Conservation (phyloP, 2,888 invertebrate species). For the Andrena trimmerana region DNA sequence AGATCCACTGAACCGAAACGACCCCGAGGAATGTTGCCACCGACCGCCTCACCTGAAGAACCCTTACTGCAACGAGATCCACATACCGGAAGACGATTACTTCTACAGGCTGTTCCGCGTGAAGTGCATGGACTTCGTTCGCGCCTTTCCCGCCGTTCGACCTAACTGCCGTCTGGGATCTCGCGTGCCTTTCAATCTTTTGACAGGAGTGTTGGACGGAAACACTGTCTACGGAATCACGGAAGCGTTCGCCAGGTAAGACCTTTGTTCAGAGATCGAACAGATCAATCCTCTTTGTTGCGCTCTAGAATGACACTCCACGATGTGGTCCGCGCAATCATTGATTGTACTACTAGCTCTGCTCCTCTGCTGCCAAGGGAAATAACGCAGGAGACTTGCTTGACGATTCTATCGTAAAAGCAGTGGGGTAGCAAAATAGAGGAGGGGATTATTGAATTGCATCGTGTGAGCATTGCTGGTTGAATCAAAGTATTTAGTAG, state of each 20-base stretch:
- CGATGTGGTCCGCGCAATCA: not conserved
- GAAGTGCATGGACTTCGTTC: conserved; percentile 95
- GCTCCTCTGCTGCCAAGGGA: not conserved
- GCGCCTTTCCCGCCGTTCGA: conserved; percentile 94
- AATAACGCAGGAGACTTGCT: not conserved
- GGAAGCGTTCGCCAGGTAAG: conserved; percentile 91
- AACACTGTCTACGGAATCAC: conserved; percentile 96
- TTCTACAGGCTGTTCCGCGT: conserved; percentile 95
- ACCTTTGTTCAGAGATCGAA: not conserved
- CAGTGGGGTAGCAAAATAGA: not conserved
- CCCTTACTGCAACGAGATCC: conserved; percentile 96
- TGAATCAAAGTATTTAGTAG: too few species aligned
- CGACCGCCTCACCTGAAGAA: conserved; percentile 93
- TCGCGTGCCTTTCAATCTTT: conserved; percentile 93
- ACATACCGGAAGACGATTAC: conserved; percentile 95
- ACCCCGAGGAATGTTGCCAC: conserved; percentile 96
- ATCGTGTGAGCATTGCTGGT: too few species aligned
- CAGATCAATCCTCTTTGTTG: not conserved
- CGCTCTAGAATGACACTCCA: not conserved
- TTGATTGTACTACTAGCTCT: not conserved
- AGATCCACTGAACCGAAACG: conserved; percentile 95
- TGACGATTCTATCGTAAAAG: not conserved
- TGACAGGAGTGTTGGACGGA: conserved; percentile 94
- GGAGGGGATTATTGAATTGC: too few species aligned
- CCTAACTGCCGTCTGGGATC: conserved; percentile 96